These are phyloP conservation scores for Halcyon senegalensis DNA, from an alignment of 2,113 vertebrate genomes.

Conservation along the genomic window DNA sequence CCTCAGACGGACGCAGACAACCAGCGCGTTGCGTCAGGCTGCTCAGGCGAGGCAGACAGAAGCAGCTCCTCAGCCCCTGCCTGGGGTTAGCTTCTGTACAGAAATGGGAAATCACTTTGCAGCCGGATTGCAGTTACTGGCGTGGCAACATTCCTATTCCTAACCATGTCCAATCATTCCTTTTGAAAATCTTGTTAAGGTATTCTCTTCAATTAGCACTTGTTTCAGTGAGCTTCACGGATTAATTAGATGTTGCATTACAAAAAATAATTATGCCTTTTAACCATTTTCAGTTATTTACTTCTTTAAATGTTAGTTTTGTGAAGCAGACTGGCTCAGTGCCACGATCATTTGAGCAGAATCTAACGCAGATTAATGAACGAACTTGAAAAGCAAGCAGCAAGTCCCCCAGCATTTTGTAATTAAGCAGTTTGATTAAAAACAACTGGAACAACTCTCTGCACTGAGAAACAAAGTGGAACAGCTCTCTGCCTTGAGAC, in stretches of 20 bases:
- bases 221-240: slow-evolving; percentile 29
- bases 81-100: neutral
- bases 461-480: neutral
- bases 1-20: neutral
- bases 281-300: slow-evolving; percentile 68
- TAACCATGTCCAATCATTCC: slow-evolving; percentile 21
- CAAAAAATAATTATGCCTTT: slow-evolving; percentile 66
- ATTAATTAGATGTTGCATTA: slow-evolving; percentile 69
- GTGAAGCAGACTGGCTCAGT: slow-evolving; percentile 40
- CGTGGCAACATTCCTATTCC: neutral
- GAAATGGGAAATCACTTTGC: slow-evolving; percentile 45
- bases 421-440: slow-evolving; percentile 69
- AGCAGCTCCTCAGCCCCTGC: slow-evolving; percentile 9
- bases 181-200: slow-evolving; percentile 64
- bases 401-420: slow-evolving; percentile 55
- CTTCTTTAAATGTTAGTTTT: slow-evolving; percentile 60
- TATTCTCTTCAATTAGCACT: slow-evolving; percentile 61
- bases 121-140: slow-evolving; percentile 13
- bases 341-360: slow-evolving; percentile 53
- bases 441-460: slow-evolving; percentile 49
- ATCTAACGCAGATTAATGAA: slow-evolving; percentile 66
- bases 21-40: neutral
- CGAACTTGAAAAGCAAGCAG: slow-evolving; percentile 56
- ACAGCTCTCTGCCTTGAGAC: neutral
- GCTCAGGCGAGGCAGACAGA: neutral